Evolutionary conservation across 2,113 vertebrate species (phyloP), one percentile per base, ranked within the genome.

Genomic region (Hippopotamus amphibius): DNA sequence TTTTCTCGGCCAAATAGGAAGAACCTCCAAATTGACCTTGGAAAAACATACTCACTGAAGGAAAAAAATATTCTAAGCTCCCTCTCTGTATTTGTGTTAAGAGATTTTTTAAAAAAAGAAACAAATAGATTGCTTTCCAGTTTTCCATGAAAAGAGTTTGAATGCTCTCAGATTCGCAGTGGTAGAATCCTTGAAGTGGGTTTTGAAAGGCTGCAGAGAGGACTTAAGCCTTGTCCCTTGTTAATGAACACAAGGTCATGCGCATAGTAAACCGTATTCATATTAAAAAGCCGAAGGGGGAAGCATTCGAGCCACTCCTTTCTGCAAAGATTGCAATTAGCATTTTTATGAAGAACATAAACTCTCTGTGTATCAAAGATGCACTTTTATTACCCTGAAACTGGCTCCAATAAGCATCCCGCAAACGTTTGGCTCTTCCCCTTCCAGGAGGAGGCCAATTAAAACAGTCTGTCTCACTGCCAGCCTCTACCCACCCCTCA

Each of bases 1-100:
- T 97, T 98, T 98, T 92, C 81, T 96, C 90, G 97, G 98, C 97
- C 98, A 98, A 97, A 97, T 97, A 98, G 98, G 98, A 99, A 98
- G 98, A 98, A 96, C 95, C 98, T 98, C 98, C 0, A 95, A 97
- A 98, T 59, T 98, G 98, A 98, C 97, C 98, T 97, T 98, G 98
- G 98, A 98, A 98, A 98, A 98, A 98, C 97, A 96, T 95, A 89
- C 96, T 95, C 93, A 97, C 96, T 84, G 95, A 98, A 98, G 97
- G 98, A 97, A 98, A 98, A 80, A 98, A 97, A 97, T 93, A 98
- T 95, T 93, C 93, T 92, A 95, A 97, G 76, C 71, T 85, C 83
- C 55, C 26, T 69, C 69, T 92, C 93, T 74, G 90, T 97, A 81
- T 96, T 97, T 93, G 95, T 97, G 92, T 97, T 93, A 66, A 81